Evolutionary conservation across 2,888 invertebrate genomes (phyloP), one percentile per base, ranked within the genome.

Genomic region (Lissocephala sabroskyi): DNA sequence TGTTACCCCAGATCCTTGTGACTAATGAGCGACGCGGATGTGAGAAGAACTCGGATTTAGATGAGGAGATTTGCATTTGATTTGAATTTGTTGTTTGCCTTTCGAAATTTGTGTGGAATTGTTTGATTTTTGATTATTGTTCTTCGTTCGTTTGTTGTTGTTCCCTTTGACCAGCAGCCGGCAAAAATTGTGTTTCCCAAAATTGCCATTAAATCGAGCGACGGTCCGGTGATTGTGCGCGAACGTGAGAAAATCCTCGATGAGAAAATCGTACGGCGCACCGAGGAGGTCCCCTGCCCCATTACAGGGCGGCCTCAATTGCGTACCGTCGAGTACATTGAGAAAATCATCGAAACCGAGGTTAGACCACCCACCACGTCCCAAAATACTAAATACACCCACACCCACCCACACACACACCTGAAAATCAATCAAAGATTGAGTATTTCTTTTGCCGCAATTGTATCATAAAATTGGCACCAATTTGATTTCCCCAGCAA

Each of bases 271-370:
- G 93, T 93, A 74, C 87, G 89, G 56, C 91, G 92, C 85, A 95
- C 95, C 61, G 95, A 95, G 87, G 95, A 95, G 86, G 94, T 91
- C 86, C 85, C 92, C 79, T 94, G 95, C 86, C 94, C 94, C 78
- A 86, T 89, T 75, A 94, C 94, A 74, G 95, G 95, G 80, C 92
- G 92, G 86, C 90, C 90, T 85, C 91, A 91, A 87, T 91, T 95
- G 84, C 90, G 95, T 87, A 95, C 95, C 79, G 91, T 95, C 86
- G 94, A 95, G 89, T 94, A 94, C 88, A 93, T 95, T 86, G 95
- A 95, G 89, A 95, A 95, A 89, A 91, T 94, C 87, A 94, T 95
- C 88, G 95, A 95, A 87, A 94, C 92, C 89, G 95, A 95, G 95
- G 95, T 95, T 94, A 83, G 83, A n/a, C n/a, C n/a, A n/a, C n/a